These are phyloP conservation scores for Gracilinanus agilis DNA, from an alignment of 2,113 vertebrate genomes.

Conservation along the genomic window DNA sequence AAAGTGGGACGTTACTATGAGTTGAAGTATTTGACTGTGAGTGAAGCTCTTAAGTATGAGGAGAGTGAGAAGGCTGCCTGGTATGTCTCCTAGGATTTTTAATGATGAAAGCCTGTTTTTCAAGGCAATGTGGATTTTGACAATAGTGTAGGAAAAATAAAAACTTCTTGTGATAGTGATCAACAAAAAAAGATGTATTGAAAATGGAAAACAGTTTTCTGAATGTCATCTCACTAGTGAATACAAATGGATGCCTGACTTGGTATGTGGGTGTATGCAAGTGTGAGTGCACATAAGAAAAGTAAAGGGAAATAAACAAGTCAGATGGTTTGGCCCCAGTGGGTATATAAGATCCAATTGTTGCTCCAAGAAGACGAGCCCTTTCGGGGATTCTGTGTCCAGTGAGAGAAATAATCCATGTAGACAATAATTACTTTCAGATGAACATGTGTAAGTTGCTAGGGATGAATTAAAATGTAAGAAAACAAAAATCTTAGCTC, in stretches of 20 bases:
- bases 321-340: not conserved
- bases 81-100: not conserved
- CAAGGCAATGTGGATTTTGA: slow-evolving; percentile 30
- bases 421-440: slow-evolving; percentile 34
- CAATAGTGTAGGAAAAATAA: slow-evolving; percentile 17
- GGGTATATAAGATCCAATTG: not conserved
- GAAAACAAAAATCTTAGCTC: slow-evolving; percentile 49
- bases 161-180: slow-evolving; percentile 29
- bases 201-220: slow-evolving; percentile 40
- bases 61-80: not conserved
- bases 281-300: not conserved
- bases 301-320: not conserved
- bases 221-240: slow-evolving; percentile 7
- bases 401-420: slow-evolving; percentile 15
- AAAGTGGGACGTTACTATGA: not conserved
- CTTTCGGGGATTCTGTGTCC: not conserved
- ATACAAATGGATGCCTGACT: not conserved
- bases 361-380: not conserved
- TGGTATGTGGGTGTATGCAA: not conserved
- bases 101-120: slow-evolving; percentile 9
- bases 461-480: slow-evolving; percentile 4
- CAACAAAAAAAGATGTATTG: slow-evolving; percentile 25
- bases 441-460: slow-evolving; percentile 17
- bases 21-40: not conserved
- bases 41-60: not conserved